Evolutionary conservation across 2,797 vertebrate species (phyloP), one percentile per base, ranked within the genome.

Genomic region (Coendou prehensilis): DNA sequence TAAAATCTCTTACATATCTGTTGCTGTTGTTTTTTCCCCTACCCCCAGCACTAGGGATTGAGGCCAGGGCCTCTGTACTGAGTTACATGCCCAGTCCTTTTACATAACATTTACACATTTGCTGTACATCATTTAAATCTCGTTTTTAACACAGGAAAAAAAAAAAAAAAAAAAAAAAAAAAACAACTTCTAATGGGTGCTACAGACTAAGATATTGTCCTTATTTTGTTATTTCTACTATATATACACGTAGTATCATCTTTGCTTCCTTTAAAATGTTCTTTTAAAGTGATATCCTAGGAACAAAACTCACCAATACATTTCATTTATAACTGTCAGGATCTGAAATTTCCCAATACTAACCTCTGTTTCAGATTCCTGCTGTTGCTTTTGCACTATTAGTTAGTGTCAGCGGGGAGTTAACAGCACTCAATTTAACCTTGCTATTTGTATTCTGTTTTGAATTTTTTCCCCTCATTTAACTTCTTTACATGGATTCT

Each of bases 361-460:
- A 75, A 63, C 89, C 73, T 89, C 71, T 50, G 45, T 59, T 95
- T 91, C 78, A 90, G 84, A 75, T 73, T 80, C 93, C 91, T 93
- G 91, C 95, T 89, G 87, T 64, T 81, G 78, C 59, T 67, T 59
- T 69, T 86, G 73, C 56, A 47, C 71, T 84, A 20, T 76, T 95
- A 94, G 91, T 13, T 82, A 73, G 11, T 76, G 33, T 71, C 87
- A 47, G 96, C 52, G 76, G 88, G 96, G 61, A 69, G 94, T 93
- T 96, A 97, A 97, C 67, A 64, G 67, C 63, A 69, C 85, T 98
- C 95, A 37, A 9, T 92, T 98, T 93, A 75, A 84, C 95, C 95
- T 93, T 92, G n/a, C 91, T 91, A 26, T 90, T 95, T 97, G 61
- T 91, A 28, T n/a, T 94, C 78, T 91, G 87, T 78, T 83, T 73